Evolutionary conservation across 2,888 invertebrate genomes (phyloP).

Genomic region (Brachyptera risi): DNA sequence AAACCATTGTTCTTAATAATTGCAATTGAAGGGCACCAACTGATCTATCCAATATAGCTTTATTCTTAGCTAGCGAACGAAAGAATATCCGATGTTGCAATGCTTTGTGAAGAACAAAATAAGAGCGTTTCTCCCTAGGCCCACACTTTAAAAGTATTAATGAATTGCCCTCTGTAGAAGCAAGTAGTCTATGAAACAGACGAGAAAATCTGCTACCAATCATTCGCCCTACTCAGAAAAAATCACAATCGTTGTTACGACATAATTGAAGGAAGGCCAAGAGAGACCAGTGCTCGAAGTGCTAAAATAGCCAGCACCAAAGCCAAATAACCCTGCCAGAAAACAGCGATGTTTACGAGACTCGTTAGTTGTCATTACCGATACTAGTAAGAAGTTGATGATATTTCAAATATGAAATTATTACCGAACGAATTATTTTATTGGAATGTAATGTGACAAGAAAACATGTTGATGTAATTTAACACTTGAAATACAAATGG

Average conservation of each 20-base stretch:
- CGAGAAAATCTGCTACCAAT: not conserved
- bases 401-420: not conserved
- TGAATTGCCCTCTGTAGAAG: not conserved
- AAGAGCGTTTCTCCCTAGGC: not conserved
- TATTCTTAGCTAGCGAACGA: no score
- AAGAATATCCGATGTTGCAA: not conserved
- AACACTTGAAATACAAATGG: no score
- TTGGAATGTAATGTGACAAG: no score
- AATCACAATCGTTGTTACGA: slow-evolving; percentile 3
- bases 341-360: not conserved
- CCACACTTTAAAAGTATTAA: slow-evolving; percentile 7
- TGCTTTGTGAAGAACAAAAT: not conserved
- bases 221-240: slow-evolving; percentile 1
- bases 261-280: slow-evolving; percentile 9
- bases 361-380: not conserved
- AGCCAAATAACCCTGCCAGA: no score
- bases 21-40: slow-evolving; percentile 4
- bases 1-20: slow-evolving; percentile 44
- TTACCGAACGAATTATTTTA: no score
- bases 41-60: no score
- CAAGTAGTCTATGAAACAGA: not conserved
- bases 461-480: no score
- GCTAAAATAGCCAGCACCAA: slow-evolving; percentile 5
- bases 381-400: not conserved
- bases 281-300: slow-evolving; percentile 12